These are phyloP conservation scores for Epinephelus malabaricus DNA, from an alignment of 2,797 vertebrate species.

Conservation along the genomic window DNA sequence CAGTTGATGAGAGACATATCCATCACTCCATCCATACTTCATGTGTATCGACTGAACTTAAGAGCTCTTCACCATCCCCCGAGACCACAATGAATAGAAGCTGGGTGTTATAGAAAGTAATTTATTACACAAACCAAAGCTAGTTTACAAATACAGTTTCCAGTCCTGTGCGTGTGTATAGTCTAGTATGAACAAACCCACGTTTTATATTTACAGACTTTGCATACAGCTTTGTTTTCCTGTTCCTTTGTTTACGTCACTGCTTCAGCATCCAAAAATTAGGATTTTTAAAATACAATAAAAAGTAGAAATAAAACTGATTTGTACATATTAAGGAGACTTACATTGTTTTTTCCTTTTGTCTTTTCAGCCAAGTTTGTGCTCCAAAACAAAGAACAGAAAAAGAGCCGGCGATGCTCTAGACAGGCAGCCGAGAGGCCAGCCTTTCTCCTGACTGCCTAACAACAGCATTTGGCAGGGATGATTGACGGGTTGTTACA, in stretches of 20 bases:
- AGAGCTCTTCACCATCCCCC: background rate
- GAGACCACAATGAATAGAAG: slow-evolving; percentile 59
- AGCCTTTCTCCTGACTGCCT: slow-evolving; percentile 76
- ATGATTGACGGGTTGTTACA: slow-evolving; percentile 73
- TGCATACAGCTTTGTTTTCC: slow-evolving; percentile 86
- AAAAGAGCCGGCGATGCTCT: slow-evolving; percentile 65
- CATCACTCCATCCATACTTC: slow-evolving; percentile 31
- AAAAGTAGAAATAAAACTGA: slow-evolving; percentile 82
- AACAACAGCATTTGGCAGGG: slow-evolving; percentile 81
- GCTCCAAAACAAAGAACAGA: slow-evolving; percentile 70
- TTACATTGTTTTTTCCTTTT: slow-evolving; percentile 60
- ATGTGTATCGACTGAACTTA: slow-evolving; percentile 22
- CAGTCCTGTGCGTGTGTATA: slow-evolving; percentile 85
- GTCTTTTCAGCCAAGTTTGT: slow-evolving; percentile 69
- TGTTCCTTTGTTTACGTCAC: slow-evolving; percentile 88
- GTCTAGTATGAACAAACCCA: slow-evolving; percentile 87
- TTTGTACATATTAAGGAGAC: slow-evolving; percentile 77
- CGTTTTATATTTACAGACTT: slow-evolving; percentile 94
- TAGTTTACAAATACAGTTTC: slow-evolving; percentile 91
- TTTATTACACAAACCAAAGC: slow-evolving; percentile 92
- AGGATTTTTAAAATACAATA: slow-evolving; percentile 78
- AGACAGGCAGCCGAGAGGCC: slow-evolving; percentile 80
- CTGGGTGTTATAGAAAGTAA: slow-evolving; percentile 86
- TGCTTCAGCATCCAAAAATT: slow-evolving; percentile 76
- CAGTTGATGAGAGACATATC: slow-evolving; percentile 5